Evolutionary conservation across 2,888 invertebrate genomes (phyloP).

Genomic region (Meiosimyza decipiens): DNA sequence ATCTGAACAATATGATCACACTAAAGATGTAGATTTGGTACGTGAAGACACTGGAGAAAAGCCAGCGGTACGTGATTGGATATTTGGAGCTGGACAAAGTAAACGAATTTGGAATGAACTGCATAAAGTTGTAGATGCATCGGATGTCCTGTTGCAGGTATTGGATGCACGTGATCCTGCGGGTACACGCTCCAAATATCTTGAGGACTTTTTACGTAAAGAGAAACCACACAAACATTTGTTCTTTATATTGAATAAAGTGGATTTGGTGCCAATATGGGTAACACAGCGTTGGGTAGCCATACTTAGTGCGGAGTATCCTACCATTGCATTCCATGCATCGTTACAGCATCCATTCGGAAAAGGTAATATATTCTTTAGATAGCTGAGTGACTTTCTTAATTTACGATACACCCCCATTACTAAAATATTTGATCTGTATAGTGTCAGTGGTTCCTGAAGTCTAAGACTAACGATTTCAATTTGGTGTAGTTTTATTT

Average conservation of each 20-base stretch:
- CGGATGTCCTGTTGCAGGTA: slow-evolving; percentile 96
- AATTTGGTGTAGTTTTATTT: too few relatives aligned
- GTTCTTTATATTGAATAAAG: slow-evolving; percentile 97
- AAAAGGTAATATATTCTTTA: slow-evolving; percentile 72
- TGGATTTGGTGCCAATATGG: slow-evolving; percentile 96
- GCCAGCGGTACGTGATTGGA: slow-evolving; percentile 89
- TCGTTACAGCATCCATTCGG: slow-evolving; percentile 98
- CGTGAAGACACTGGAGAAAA: slow-evolving; percentile 84
- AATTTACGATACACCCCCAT: too few relatives aligned
- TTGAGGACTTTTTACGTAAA: slow-evolving; percentile 90
- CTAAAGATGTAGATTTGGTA: slow-evolving; percentile 86
- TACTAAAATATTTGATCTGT: too few relatives aligned
- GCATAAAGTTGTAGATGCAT: slow-evolving; percentile 98
- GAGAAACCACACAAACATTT: slow-evolving; percentile 98
- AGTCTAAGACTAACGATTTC: too few relatives aligned
- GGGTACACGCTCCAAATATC: slow-evolving; percentile 93
- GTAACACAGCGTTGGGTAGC: slow-evolving; percentile 98
- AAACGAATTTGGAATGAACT: slow-evolving; percentile 98
- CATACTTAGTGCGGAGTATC: slow-evolving; percentile 92
- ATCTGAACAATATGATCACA: slow-evolving; percentile 80
- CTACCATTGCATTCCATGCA: slow-evolving; percentile 98
- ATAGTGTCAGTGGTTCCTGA: too few relatives aligned
- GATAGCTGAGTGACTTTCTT: too few relatives aligned
- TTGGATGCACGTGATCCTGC: slow-evolving; percentile 97
- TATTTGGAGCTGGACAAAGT: slow-evolving; percentile 95